Base-by-base conservation (phyloP, 2,113 vertebrate species). In the Garra rufa region DNA sequence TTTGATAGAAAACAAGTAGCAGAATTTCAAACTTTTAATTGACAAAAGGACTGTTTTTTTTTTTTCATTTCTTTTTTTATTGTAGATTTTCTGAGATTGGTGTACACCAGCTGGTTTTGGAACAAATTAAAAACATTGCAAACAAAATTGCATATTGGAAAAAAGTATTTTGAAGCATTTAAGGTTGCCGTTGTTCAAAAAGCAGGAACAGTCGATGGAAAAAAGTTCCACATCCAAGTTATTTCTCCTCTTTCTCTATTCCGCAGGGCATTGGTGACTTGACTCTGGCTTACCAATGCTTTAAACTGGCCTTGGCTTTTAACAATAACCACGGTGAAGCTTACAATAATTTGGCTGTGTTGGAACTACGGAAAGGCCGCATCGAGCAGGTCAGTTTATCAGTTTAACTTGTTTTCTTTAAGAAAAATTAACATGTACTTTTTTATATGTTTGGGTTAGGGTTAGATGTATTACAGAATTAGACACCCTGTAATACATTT, bases 321-420 rank as follows among this genome's bases (percentile, higher is more conserved):
- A 97, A 97, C 86, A 99, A 98, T 0, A 84, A 96, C 87, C 96
- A 98, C 0, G 96, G 97, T 0, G 98, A 99, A 88, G 96, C 98
- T 71, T 99, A 97, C 89, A 99, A 99, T 92, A 99, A 99, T 90
- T 90, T 99, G 89, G 97, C 97, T 0, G 96, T 99, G 77, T 92
- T 99, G 91, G 98, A 98, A 92, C 94, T 99, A 92, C 92, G 92
- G 11, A 98, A 95, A 94, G 97, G 97, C 77, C 96, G 92, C 4
- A 44, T 94, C 1, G 97, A 99, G 55, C 98, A 99, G 97, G 98
- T 99, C 82, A 88, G 94, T 28, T 63, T 28, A n/a, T n/a, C n/a
- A n/a, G n/a, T n/a, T n/a, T 61, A 61, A 24, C 10, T 6, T 0
- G 55, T 59, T 3, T 52, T 52, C 15, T 15, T 17, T 52, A 55